Evolutionary conservation across 2,888 invertebrate genomes (phyloP), one percentile per base, ranked within the genome.

Genomic region (Drosophila diplacantha): DNA sequence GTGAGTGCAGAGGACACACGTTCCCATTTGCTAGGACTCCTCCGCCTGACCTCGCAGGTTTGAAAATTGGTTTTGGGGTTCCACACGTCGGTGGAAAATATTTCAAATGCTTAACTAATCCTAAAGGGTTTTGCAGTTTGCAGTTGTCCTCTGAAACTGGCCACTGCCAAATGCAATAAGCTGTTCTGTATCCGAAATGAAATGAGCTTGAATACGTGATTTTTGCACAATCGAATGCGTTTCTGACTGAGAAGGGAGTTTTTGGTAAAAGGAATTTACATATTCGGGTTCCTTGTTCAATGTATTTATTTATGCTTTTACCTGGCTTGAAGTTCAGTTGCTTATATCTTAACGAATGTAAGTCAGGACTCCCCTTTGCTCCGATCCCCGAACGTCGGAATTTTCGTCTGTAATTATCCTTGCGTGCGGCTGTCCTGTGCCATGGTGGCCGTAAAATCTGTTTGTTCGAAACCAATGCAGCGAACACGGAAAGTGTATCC

Each of bases 381-480:
- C 22, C 35, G 38, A 31, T 32, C 52, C 31, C 37, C 35, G n/a
- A 14, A 50, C 26, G 50, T 54, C 37, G 29, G 51, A 18, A 18
- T 54, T 54, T 35, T 11, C 35, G 57, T 44, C 9, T 24, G 57
- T 57, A 58, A 58, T 58, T 58, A 38, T 58, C 58, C 58, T 58
- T 58, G 58, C 58, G 58, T 58, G 58, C 58, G 18, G 43, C 18
- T 57, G 57, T 56, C 29, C 57, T 22, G 29, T 20, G 39, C 58
- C 43, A 37, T 37, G 24, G 58, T 58, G 58, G 43, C 58, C 43
- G 37, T 57, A 58, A 58, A 58, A 58, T 58, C 57, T 58, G 58
- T 58, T 58, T 58, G 58, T 57, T 58, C 58, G 58, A 37, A 58
- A 44, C 37, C 58, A 58, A 31, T 57, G 58, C 58, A 58, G 44